These are phyloP conservation scores for Planiliza haematocheilus DNA, from an alignment of 2,113 vertebrate genomes.

Conservation along the genomic window DNA sequence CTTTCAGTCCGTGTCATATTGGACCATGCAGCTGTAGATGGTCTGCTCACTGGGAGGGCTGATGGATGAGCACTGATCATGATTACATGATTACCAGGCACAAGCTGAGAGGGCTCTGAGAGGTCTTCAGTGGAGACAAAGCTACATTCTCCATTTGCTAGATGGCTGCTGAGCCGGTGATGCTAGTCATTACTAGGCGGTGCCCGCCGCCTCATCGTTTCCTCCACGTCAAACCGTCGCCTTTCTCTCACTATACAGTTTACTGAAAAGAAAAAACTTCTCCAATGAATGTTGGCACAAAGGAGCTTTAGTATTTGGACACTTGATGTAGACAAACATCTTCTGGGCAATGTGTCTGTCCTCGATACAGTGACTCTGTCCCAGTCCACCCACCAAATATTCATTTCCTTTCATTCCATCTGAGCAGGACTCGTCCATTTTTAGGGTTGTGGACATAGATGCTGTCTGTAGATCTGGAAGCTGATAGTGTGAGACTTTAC, in stretches of 20 bases:
- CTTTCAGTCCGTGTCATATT: constrained; percentile 11
- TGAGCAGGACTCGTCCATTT: constrained; percentile 2
- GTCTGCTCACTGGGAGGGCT: background rate
- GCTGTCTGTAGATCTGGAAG: background rate
- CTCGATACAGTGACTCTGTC: background rate
- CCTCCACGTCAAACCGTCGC: too few relatives aligned
- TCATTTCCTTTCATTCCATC: constrained; percentile 13
- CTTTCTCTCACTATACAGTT: background rate
- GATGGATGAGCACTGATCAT: background rate
- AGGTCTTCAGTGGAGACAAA: too few relatives aligned
- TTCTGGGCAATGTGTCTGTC: background rate
- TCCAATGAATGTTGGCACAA: background rate
- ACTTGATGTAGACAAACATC: background rate
- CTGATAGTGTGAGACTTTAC: too few relatives aligned
- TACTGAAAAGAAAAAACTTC: background rate
- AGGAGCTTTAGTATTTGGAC: too few relatives aligned
- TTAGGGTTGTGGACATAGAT: background rate
- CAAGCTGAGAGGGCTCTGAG: too few relatives aligned
- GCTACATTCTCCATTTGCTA: too few relatives aligned
- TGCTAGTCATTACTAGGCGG: too few relatives aligned
- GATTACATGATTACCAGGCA: too few relatives aligned
- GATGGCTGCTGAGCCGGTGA: too few relatives aligned
- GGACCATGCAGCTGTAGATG: background rate
- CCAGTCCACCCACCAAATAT: background rate
- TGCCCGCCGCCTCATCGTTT: too few relatives aligned